These are phyloP conservation scores for Centrocercus urophasianus DNA, from an alignment of 2,113 vertebrate genomes.

Conservation along the genomic window DNA sequence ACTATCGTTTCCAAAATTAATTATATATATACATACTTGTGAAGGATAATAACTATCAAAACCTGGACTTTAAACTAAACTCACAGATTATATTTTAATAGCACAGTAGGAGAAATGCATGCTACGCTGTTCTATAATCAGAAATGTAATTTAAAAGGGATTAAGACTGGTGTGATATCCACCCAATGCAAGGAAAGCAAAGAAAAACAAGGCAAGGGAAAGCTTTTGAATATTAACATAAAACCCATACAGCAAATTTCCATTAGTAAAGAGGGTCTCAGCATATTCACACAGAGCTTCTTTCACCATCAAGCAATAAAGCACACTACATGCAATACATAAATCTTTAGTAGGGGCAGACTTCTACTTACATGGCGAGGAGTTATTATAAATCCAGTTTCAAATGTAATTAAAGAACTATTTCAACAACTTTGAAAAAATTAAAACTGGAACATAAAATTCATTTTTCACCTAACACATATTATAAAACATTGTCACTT, in stretches of 20 bases:
- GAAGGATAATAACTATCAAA: neutral
- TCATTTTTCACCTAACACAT: neutral
- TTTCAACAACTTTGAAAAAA: neutral
- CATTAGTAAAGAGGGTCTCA: neutral
- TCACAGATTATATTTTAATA: neutral
- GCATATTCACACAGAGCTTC: neutral
- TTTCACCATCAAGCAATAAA: slow-evolving; percentile 1
- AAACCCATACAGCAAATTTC: slow-evolving; percentile 36
- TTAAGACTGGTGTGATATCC: slow-evolving; percentile 20
- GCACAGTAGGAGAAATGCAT: neutral
- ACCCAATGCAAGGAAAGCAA: neutral
- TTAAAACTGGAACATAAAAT: neutral
- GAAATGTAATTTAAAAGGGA: slow-evolving; percentile 59
- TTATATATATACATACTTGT: neutral
- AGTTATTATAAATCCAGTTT: neutral
- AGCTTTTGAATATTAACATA: neutral
- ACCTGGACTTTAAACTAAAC: neutral
- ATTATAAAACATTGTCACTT: neutral
- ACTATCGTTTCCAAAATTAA: neutral
- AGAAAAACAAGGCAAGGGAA: neutral
- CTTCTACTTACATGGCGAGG: neutral
- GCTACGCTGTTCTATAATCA: slow-evolving; percentile 9
- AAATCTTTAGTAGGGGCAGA: neutral
- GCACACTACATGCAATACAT: neutral
- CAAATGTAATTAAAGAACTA: slow-evolving; percentile 24